A percentile compares a stretch with the other conserved stretches of the same genome.
Conservation (phyloP, 2,888 invertebrate species). For the Allygus modestus region DNA sequence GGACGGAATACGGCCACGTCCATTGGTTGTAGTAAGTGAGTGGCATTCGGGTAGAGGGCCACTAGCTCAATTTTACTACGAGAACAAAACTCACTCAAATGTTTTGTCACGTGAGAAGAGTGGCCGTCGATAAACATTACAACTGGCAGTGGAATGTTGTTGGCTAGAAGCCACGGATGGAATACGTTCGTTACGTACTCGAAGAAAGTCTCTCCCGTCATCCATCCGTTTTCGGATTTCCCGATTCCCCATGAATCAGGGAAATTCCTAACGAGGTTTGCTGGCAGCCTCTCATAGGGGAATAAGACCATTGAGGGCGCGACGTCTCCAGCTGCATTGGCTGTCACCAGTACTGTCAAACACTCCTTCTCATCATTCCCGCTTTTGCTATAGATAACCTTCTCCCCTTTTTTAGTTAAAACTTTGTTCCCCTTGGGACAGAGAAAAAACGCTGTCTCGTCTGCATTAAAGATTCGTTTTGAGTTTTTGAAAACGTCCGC, state of each 20-base stretch:
- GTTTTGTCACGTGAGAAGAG: neutral
- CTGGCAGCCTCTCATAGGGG: conserved; percentile 62
- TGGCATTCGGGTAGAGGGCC: conserved; percentile 68
- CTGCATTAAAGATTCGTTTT: neutral
- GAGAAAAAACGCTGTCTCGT: neutral
- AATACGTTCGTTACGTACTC: no score
- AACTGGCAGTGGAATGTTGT: no score
- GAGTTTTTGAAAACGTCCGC: conserved; percentile 24
- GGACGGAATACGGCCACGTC: conserved; percentile 68
- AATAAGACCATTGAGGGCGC: neutral
- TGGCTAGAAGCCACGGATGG: no score
- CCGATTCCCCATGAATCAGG: no score
- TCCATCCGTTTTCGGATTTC: no score
- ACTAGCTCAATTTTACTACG: conserved; percentile 67
- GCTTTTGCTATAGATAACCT: conserved; percentile 69
- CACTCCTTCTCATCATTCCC: conserved; percentile 65
- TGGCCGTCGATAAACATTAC: neutral
- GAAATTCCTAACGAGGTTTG: conserved; percentile 65
- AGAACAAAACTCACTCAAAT: neutral
- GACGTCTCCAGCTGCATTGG: conserved; percentile 67
- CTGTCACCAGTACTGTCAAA: conserved; percentile 70
- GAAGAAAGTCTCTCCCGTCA: no score
- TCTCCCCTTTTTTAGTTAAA: conserved; percentile 69
- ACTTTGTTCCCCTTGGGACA: conserved; percentile 57
- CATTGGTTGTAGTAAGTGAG: conserved; percentile 68